These are phyloP conservation scores for Falcunculus frontatus DNA, from an alignment of 2,113 vertebrate genomes.

Conservation along the genomic window DNA sequence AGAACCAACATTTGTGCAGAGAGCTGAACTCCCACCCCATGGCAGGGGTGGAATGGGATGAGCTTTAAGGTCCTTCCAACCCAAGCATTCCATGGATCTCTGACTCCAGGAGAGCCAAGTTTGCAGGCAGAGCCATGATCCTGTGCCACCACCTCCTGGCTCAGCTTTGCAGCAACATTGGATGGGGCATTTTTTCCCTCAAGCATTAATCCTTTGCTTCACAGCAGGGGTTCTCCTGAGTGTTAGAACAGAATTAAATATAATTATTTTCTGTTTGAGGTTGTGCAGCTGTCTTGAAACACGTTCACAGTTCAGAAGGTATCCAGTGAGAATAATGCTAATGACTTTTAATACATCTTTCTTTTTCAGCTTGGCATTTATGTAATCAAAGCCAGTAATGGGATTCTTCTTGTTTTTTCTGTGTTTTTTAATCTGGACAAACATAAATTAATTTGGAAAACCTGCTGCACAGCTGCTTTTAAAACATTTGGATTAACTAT, in stretches of 20 bases:
- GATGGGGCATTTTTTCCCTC: background rate
- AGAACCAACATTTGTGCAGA: no score
- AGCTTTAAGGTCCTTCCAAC: background rate
- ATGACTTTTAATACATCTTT: background rate
- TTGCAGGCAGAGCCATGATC: background rate
- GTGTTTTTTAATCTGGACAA: background rate
- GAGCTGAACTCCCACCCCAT: no score
- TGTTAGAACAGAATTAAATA: background rate
- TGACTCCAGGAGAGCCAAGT: background rate
- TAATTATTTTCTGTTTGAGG: background rate
- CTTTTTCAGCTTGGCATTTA: background rate
- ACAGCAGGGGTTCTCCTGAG: background rate
- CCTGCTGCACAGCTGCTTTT: background rate
- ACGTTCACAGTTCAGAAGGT: background rate
- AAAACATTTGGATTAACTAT: background rate
- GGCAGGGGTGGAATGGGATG: background rate
- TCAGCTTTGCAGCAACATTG: background rate
- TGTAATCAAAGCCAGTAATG: background rate
- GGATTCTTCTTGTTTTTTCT: background rate
- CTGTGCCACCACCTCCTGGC: constrained; percentile 49
- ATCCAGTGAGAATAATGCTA: background rate
- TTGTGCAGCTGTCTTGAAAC: background rate
- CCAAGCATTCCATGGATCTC: rapidly evolving
- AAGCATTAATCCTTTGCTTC: background rate
- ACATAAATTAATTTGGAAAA: background rate